phyloP scores from a whole-genome alignment of 2,113 vertebrate genomes.

The Lamprotornis superbus region DNA sequence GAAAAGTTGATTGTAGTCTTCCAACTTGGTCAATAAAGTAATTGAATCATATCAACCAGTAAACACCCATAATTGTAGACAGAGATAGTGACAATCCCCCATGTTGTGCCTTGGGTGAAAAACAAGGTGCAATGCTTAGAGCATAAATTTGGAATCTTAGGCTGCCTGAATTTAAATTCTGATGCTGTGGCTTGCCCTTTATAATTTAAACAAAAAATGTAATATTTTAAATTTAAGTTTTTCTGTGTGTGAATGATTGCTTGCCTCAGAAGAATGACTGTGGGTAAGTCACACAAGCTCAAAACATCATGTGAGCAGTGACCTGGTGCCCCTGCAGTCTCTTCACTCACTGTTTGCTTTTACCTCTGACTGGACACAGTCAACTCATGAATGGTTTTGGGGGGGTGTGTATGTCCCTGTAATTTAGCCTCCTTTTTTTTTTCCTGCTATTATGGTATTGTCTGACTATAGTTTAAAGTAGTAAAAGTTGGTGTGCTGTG shows the following conservation, averaged over 20 bases:
- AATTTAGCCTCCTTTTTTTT: not conserved
- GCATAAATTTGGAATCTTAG: not conserved
- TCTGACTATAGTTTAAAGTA: not conserved
- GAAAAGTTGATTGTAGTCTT: not conserved
- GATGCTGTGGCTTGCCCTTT: not conserved
- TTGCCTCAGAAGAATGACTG: not conserved
- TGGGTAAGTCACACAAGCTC: not conserved
- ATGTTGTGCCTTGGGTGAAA: not conserved
- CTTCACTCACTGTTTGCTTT: not conserved
- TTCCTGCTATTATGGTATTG: not conserved
- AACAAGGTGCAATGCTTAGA: not conserved
- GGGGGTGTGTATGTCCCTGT: too few relatives aligned
- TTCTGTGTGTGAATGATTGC: not conserved
- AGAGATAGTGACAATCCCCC: not conserved
- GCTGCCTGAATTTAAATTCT: not conserved
- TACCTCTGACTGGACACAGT: not conserved
- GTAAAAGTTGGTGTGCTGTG: not conserved
- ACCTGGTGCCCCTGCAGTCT: not conserved
- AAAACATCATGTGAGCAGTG: not conserved
- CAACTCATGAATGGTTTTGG: not conserved
- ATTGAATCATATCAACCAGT: not conserved
- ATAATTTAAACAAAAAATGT: too few relatives aligned
- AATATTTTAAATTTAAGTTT: not conserved
- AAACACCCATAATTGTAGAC: not conserved
- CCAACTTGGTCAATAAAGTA: not conserved